Evolutionary conservation across 2,888 invertebrate genomes (phyloP), one percentile per base, ranked within the genome.

Genomic region (Spicauda simplicius): DNA sequence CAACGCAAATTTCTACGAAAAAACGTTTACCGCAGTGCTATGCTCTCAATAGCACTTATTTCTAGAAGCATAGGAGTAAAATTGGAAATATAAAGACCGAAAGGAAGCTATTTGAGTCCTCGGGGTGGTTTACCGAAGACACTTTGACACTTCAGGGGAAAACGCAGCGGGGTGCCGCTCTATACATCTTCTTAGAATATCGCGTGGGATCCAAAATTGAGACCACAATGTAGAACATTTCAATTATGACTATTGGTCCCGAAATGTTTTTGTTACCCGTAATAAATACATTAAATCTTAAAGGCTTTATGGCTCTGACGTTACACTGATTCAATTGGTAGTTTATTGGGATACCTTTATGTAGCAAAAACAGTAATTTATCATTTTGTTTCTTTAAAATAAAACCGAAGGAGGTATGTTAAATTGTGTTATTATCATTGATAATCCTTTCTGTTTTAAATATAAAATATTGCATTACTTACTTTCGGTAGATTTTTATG

Each of bases 61-160:
- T 0, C 0, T 12, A 53, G 7, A 18, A 3, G 18, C 0, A 45
- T 70, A 77, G 48, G 61, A 72, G 52, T 64, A 20, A 64, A 30
- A 74, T 70, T 74, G 54, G 50, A 69, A 59, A 62, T 33, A 25
- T 45, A 62, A 71, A 56, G 25, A 25, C 5, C 18, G 59, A 56
- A 25, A 62, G 41, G 69, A 72, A 70, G 60, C 69, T 50, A 72
- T 76, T 71, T 72, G 74, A 79, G 55, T 74, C 74, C 76, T 76
- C 78, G 77, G 87, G 86, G 86, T 88, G 85, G 89, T 80, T 86
- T 82, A 79, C 83, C 77, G 83, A 82, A 83, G 86, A 87, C 89
- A 88, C 91, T 90, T 91, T 92, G 93, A 93, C 93, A 91, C 91
- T 91, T 92, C 85, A 86, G 86, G 84, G 85, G 86, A 91, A 90